Conservation (phyloP, 2,888 invertebrate species). For the Anoplius nigerrimus region DNA sequence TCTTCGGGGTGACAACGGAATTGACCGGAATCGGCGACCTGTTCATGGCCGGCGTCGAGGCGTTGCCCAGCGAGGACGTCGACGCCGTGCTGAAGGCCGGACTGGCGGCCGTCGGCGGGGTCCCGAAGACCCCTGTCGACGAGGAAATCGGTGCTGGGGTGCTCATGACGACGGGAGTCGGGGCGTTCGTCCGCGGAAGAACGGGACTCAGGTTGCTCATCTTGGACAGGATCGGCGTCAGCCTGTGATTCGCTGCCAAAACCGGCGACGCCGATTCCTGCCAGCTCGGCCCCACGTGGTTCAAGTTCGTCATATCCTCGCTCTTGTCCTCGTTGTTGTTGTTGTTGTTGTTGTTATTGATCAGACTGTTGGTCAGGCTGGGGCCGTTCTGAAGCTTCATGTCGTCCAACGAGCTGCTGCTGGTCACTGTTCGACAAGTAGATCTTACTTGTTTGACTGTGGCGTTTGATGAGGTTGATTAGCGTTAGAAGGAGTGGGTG, state of each 20-base stretch:
- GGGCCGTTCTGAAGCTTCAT: conserved; percentile 67
- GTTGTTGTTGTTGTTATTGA: conserved; percentile 57
- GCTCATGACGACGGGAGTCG: conserved; percentile 52
- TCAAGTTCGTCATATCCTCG: conserved; percentile 46
- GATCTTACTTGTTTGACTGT: no score
- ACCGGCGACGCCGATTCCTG: conserved; percentile 63
- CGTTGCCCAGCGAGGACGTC: conserved; percentile 66
- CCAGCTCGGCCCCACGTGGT: conserved; percentile 60
- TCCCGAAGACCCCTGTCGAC: conserved; percentile 60
- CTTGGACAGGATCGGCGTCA: conserved; percentile 67
- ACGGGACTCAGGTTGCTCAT: conserved; percentile 66
- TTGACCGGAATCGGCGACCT: conserved; percentile 63
- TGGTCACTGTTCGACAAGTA: conserved; percentile 59
- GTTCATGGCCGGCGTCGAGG: conserved; percentile 55
- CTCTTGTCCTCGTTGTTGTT: conserved; percentile 55
- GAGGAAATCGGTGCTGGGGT: conserved; percentile 48
- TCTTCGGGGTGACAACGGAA: conserved; percentile 49
- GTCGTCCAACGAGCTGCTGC: conserved; percentile 69
- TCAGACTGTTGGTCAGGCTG: conserved; percentile 52
- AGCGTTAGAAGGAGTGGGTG: no score
- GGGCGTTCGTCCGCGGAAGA: conserved; percentile 56
- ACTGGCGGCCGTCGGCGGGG: conserved; percentile 63
- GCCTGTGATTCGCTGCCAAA: conserved; percentile 58
- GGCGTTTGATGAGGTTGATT: neutral
- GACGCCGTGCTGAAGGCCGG: conserved; percentile 71